phyloP scores from a whole-genome alignment of 2,888 invertebrate genomes.

The Nephrotoma appendiculata region DNA sequence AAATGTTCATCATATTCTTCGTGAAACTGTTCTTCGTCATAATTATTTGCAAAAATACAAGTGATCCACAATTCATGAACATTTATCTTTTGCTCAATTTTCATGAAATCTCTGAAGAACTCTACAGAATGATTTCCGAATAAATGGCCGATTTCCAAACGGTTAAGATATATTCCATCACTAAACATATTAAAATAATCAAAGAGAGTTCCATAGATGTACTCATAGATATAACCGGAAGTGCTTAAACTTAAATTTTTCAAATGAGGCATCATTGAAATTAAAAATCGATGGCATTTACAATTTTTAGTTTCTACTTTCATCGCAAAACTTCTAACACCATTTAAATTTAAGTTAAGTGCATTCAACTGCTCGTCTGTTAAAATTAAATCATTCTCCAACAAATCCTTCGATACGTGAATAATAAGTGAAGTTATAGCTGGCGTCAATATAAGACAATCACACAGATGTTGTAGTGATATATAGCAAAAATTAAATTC shows the following conservation, averaged over 20 bases:
- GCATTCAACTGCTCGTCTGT: background rate
- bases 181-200: background rate
- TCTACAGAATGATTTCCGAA: background rate
- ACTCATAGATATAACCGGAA: background rate
- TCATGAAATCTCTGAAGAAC: background rate
- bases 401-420: too few relatives aligned
- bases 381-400: too few relatives aligned
- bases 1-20: background rate
- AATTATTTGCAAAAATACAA: background rate
- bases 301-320: too few relatives aligned
- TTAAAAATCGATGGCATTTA: too few relatives aligned
- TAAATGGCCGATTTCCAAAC: background rate
- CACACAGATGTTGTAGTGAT: background rate
- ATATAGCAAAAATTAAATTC: background rate
- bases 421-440: background rate
- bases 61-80: background rate
- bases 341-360: background rate
- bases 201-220: background rate
- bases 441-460: background rate
- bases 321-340: background rate
- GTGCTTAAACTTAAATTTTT: background rate
- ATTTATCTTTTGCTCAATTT: background rate
- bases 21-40: too few relatives aligned
- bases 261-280: background rate
- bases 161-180: background rate